Base-by-base conservation (phyloP, 2,113 vertebrate species). In the Crotalus viridis region DNA sequence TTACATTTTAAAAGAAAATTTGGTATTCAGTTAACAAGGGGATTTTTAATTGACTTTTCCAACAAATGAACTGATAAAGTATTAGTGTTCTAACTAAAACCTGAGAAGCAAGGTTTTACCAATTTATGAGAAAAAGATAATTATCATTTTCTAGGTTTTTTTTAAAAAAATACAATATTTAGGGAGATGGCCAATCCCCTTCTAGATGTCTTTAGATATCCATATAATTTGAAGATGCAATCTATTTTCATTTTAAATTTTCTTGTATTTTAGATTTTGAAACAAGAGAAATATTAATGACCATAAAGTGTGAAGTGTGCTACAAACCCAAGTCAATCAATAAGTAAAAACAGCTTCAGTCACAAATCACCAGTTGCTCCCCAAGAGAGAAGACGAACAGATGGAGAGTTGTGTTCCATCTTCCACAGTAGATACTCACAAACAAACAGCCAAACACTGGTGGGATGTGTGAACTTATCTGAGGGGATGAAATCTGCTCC, bases 381-480 rank as follows among this genome's bases (percentile, higher is more conserved):
- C 94, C 61, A 81, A 85, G 88, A 91, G 92, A 69, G 43, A 86
- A 93, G 61, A 86, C 1, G 51, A 93, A 94, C 95, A 96, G 95
- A 96, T 94, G 94, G 95, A 88, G 88, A 94, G 81, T 93, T 0
- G 56, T 88, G 94, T 94, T 94, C 94, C 93, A 56, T 93, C 94
- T 96, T 93, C 93, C 89, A 94, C 69, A 3, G 3, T 90, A 94
- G 95, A 94, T 93, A 91, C 94, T 1, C 81, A 93, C 69, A 92
- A 94, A 94, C 91, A 93, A 91, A 91, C 91, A 95, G 92, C 86
- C 87, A 91, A 94, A 93, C 87, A 64, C 92, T 94, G 90, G 95
- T 96, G 94, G 95, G 94, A 96, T 95, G 95, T 95, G 94, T 92
- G 95, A 95, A 95, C 93, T 22, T 92, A 88, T 95, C 54, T 59